Conservation (phyloP, 2,888 invertebrate species). For the Hypena proboscidalis region DNA sequence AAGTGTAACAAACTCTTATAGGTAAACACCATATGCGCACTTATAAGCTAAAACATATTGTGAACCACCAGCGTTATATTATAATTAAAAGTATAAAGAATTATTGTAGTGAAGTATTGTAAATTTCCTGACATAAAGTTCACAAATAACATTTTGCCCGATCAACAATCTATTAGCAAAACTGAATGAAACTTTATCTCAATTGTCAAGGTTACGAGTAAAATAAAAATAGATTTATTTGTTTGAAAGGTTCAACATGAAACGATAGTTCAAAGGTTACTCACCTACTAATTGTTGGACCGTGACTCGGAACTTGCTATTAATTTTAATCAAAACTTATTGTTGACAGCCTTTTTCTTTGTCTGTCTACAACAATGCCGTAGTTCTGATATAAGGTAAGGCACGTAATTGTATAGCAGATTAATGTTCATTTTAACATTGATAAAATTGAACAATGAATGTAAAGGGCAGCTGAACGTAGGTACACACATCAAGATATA, state of each 20-base stretch:
- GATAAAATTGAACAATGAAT: constrained; percentile 4
- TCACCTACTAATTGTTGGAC: constrained; percentile 57
- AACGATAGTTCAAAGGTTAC: constrained; percentile 67
- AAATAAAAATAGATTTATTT: constrained; percentile 35
- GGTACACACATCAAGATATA: too few relatives aligned
- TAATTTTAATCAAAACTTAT: constrained; percentile 56
- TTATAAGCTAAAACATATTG: too few relatives aligned
- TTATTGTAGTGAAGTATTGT: too few relatives aligned
- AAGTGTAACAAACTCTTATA: too few relatives aligned
- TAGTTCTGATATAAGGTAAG: too few relatives aligned
- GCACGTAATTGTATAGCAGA: neutral
- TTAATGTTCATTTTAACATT: constrained; percentile 8
- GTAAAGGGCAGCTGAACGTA: constrained; percentile 3
- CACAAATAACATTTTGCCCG: too few relatives aligned
- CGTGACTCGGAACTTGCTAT: constrained; percentile 51
- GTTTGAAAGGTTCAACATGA: constrained; percentile 60
- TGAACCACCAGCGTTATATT: too few relatives aligned
- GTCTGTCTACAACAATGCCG: constrained; percentile 26
- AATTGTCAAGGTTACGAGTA: constrained; percentile 53
- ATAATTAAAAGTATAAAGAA: too few relatives aligned
- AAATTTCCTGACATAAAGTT: too few relatives aligned
- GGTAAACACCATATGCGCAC: too few relatives aligned
- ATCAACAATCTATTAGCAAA: neutral
- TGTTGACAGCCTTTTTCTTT: constrained; percentile 48
- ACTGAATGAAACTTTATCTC: constrained; percentile 24